Evolutionary conservation across 2,797 vertebrate genomes (phyloP).

Genomic region (Anableps anableps): DNA sequence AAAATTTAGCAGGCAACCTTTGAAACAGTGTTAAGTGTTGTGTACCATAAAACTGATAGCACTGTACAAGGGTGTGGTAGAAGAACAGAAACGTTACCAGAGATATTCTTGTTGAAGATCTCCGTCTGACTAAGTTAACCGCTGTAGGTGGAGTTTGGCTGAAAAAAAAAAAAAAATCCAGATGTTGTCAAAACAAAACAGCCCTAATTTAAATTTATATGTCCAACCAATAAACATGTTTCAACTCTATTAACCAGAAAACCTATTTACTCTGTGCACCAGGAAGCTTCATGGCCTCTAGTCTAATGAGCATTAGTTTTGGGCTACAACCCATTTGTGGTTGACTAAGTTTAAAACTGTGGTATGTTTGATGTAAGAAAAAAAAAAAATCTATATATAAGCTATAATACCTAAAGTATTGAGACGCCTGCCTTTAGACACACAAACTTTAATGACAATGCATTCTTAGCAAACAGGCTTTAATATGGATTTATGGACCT

Average conservation of each 20-base stretch:
- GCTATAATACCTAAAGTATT: not conserved
- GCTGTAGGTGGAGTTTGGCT: constrained; percentile 90
- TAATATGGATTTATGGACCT: not conserved
- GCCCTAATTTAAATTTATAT: not conserved
- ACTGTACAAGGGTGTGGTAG: not conserved
- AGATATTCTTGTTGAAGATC: constrained; percentile 92
- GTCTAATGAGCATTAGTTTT: not conserved
- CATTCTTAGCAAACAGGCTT: not conserved
- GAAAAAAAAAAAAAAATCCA: constrained; percentile 11
- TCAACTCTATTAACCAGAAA: not conserved
- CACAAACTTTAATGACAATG: not conserved
- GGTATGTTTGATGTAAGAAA: not conserved
- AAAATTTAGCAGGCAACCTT: not conserved
- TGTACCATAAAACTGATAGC: not conserved
- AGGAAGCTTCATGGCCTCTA: not conserved
- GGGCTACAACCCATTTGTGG: not conserved
- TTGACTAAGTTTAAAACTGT: not conserved
- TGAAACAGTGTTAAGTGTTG: not conserved
- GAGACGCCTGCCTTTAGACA: not conserved
- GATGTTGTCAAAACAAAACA: not conserved
- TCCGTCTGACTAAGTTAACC: constrained; percentile 90
- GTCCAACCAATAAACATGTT: not conserved
- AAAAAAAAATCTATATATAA: not conserved
- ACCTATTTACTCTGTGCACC: not conserved
- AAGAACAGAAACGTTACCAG: constrained; percentile 84